phyloP scores from a whole-genome alignment of 2,888 invertebrate genomes.

The Dichetophora obliterata region DNA sequence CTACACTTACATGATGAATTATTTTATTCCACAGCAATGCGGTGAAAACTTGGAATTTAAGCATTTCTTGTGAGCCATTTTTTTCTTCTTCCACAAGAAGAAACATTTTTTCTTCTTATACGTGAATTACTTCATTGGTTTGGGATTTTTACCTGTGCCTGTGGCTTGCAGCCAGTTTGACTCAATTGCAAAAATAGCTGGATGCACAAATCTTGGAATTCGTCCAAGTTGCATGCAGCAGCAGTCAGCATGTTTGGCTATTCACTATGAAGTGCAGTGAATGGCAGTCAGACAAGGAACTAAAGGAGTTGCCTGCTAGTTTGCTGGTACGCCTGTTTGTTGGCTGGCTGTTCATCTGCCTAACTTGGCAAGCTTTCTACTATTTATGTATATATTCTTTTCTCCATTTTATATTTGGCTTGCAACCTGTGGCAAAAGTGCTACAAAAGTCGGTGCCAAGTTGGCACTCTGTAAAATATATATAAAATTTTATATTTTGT shows the following conservation, averaged over 20 bases:
- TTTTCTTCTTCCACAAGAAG: too few species aligned
- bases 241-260: background rate
- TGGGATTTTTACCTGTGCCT: background rate
- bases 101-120: background rate
- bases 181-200: conserved; percentile 17
- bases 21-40: background rate
- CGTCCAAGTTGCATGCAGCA: conserved; percentile 26
- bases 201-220: conserved; percentile 25
- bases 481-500: background rate
- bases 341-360: background rate
- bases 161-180: background rate
- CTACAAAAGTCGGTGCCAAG: conserved; percentile 20
- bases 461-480: conserved; percentile 28
- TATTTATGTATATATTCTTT: background rate
- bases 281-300: background rate
- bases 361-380: background rate
- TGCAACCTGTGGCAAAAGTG: conserved; percentile 16
- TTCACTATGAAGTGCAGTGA: too few species aligned
- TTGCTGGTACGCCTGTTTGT: background rate
- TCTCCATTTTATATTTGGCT: background rate
- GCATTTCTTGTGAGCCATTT: background rate
- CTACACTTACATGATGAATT: conserved; percentile 5
- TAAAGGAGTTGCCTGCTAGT: background rate
- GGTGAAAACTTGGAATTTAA: conserved; percentile 5
- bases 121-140: background rate